Conservation (phyloP, 2,113 vertebrate species). For the Gallinago jamesoni region DNA sequence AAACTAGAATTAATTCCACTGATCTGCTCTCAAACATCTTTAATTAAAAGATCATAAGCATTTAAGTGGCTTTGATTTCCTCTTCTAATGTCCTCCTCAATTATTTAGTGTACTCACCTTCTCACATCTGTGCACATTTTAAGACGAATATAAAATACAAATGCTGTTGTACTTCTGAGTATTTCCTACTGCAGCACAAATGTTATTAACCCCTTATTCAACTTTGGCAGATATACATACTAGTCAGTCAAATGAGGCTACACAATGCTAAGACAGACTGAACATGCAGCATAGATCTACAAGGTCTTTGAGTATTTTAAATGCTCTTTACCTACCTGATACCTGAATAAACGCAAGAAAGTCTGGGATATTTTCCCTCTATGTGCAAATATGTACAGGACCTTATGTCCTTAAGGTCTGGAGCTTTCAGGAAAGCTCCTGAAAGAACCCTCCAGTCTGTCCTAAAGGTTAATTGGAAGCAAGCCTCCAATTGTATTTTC, state of each 20-base stretch:
- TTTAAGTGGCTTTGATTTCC: slow-evolving; percentile 43
- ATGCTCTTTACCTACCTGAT: not conserved
- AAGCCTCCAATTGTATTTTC: not conserved
- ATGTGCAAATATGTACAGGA: not conserved
- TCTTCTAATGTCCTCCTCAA: slow-evolving; percentile 24
- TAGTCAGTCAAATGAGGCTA: not conserved
- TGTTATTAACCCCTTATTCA: slow-evolving; percentile 8
- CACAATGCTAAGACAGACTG: not conserved
- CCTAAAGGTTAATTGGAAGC: not conserved
- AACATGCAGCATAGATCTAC: not conserved
- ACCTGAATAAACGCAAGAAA: not conserved
- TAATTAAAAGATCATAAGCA: slow-evolving; percentile 57
- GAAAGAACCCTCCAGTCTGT: not conserved
- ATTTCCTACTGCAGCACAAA: not conserved
- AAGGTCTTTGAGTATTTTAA: not conserved
- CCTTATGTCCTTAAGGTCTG: not conserved
- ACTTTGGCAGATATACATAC: not conserved
- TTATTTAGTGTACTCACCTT: slow-evolving; percentile 39
- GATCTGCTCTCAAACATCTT: slow-evolving; percentile 1
- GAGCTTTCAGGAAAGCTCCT: not conserved
- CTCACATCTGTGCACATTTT: slow-evolving; percentile 9
- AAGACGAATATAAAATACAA: slow-evolving; percentile 12
- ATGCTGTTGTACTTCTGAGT: not conserved
- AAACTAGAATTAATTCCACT: slow-evolving; percentile 45
- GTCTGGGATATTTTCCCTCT: not conserved